A percentile compares a stretch with the other conserved stretches of the same genome.
Evolutionary conservation across 37 sponge, comb jelly and placozoan genomes (phyloP).

Genomic region (Trichoplax adhaerens): DNA sequence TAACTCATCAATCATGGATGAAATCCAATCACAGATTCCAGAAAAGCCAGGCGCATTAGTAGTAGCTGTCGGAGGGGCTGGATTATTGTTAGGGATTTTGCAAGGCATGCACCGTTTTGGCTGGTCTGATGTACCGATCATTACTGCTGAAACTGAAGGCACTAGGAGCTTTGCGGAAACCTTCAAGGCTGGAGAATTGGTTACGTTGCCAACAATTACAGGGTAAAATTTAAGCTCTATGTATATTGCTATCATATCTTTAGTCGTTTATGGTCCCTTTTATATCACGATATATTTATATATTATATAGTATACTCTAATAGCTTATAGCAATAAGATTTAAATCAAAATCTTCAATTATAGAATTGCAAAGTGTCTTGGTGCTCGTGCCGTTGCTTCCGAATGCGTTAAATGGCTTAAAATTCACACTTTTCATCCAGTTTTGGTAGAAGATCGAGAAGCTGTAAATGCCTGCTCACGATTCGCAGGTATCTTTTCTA

Average conservation of each 20-base stretch:
- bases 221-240: too few species aligned
- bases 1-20: constrained; percentile 47
- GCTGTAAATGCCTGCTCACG: constrained; percentile 59
- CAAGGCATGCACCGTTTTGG: constrained; percentile 59
- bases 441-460: constrained; percentile 44
- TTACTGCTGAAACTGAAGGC: constrained; percentile 88
- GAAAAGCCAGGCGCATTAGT: constrained; percentile 31
- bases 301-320: too few species aligned
- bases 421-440: constrained; percentile 24
- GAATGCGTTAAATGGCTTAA: constrained; percentile 15
- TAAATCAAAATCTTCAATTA: background rate
- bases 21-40: constrained; percentile 42
- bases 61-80: constrained; percentile 75
- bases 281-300: background rate
- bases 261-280: background rate
- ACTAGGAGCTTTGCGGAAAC: constrained; percentile 64
- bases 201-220: constrained; percentile 9
- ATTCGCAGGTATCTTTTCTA: constrained; percentile 28
- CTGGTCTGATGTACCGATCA: constrained; percentile 64
- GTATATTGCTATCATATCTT: too few species aligned
- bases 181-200: constrained; percentile 28
- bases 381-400: constrained; percentile 19
- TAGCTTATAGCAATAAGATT: too few species aligned
- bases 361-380: constrained; percentile 62
- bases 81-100: constrained; percentile 67